Conservation (phyloP, 2,797 vertebrate species). For the Trichosurus vulpecula region DNA sequence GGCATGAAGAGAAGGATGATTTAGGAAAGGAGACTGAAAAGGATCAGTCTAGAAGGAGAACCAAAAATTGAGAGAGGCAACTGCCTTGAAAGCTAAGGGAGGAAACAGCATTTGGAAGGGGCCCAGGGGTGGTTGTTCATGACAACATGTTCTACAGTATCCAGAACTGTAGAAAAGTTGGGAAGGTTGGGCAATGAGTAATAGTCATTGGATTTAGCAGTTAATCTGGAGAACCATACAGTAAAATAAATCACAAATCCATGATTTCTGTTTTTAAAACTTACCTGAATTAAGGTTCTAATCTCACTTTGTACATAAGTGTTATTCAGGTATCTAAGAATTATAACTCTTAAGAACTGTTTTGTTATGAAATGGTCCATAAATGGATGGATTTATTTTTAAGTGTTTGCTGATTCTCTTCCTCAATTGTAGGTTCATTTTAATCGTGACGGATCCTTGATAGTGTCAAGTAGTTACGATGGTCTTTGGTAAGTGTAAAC, state of each 20-base stretch:
- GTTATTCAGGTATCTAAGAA: not conserved
- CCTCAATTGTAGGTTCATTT: slow-evolving; percentile 92
- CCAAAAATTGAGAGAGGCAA: not conserved
- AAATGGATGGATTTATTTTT: not conserved
- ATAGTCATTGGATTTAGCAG: not conserved
- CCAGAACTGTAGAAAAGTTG: not conserved
- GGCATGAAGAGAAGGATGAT: not conserved
- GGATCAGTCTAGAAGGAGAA: not conserved
- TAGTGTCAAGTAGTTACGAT: slow-evolving; percentile 99
- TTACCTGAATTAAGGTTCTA: not conserved
- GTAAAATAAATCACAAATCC: not conserved
- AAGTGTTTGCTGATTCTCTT: not conserved
- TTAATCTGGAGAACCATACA: not conserved
- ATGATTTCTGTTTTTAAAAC: not conserved
- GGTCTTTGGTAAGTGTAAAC: slow-evolving; percentile 92
- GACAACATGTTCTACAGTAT: not conserved
- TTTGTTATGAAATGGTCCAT: not conserved
- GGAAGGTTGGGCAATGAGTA: not conserved
- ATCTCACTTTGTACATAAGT: not conserved
- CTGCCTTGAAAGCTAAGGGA: not conserved
- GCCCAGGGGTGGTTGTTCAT: not conserved
- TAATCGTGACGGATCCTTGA: slow-evolving; percentile 98
- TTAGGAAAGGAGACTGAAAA: not conserved
- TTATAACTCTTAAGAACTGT: not conserved
- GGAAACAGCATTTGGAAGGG: not conserved